Evolutionary conservation across 2,888 invertebrate species (phyloP).

Genomic region (Agrotis segetum): DNA sequence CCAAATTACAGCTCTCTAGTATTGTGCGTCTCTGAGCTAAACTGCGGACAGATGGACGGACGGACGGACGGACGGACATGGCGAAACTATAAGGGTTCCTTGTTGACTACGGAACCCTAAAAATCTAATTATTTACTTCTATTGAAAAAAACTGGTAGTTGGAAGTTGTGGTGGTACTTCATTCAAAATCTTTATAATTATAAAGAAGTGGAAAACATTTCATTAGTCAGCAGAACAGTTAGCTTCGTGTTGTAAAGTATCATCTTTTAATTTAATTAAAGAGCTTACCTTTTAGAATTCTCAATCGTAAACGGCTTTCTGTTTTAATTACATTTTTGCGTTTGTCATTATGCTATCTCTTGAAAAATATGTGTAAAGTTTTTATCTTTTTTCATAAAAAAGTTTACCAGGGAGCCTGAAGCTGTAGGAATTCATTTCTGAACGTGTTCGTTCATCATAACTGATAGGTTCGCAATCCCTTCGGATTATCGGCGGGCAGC

Average conservation of each 20-base stretch:
- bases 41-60: too few relatives aligned
- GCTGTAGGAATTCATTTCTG: conserved; percentile 9
- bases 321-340: conserved; percentile 56
- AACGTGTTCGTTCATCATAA: conserved; percentile 33
- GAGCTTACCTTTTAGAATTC: conserved; percentile 51
- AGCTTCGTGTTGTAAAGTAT: conserved; percentile 56
- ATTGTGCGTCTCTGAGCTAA: too few relatives aligned
- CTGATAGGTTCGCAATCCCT: conserved; percentile 58
- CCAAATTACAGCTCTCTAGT: too few relatives aligned
- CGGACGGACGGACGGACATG: too few relatives aligned
- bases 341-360: conserved; percentile 44
- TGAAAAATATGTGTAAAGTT: conserved; percentile 33
- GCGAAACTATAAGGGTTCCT: too few relatives aligned
- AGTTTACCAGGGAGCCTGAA: background rate
- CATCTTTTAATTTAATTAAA: conserved; percentile 62
- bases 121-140: background rate
- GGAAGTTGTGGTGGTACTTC: background rate
- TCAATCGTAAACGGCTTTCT: conserved; percentile 55
- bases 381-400: conserved; percentile 4
- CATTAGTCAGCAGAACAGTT: conserved; percentile 36
- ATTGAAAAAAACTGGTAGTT: background rate
- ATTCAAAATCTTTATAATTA: background rate
- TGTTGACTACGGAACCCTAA: too few relatives aligned
- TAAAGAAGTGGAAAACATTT: conserved; percentile 44
- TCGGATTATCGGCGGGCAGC: conserved; percentile 63